Percentiles rank a stretch among this genome's conserved stretches.
These are phyloP conservation scores for Odontomachus brunneus DNA, from an alignment of 1,140 invertebrate species.

Conservation along the genomic window DNA sequence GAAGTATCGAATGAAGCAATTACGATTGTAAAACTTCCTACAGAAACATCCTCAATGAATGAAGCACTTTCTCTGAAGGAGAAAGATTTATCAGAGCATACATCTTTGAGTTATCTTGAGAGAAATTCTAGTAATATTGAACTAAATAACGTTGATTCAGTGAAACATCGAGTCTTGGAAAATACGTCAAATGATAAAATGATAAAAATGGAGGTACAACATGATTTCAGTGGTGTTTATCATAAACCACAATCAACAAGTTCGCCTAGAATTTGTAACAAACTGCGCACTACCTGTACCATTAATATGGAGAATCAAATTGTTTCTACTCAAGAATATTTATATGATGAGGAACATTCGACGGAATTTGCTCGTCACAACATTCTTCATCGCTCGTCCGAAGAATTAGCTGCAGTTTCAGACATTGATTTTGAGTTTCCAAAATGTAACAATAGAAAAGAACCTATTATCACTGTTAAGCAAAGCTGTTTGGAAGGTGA, in stretches of 20 bases:
- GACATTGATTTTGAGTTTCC: no score
- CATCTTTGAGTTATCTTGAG: not conserved
- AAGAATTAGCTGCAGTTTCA: no score
- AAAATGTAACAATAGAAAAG: no score
- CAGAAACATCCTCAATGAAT: not conserved
- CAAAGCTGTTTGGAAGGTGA: not conserved
- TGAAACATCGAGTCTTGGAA: not conserved
- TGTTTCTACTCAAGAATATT: no score
- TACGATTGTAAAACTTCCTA: not conserved
- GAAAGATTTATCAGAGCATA: not conserved
- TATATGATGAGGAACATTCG: no score
- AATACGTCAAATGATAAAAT: no score
- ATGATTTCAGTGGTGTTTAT: not conserved
- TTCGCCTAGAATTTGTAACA: slow-evolving; percentile 63
- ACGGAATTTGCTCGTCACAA: no score
- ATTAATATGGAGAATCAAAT: no score
- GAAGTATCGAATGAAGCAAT: not conserved
- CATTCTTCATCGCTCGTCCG: no score
- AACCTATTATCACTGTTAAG: no score
- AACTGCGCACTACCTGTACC: not conserved
- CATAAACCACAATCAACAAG: slow-evolving; percentile 68
- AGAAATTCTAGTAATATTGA: not conserved
- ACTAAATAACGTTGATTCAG: not conserved
- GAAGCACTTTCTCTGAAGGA: not conserved
- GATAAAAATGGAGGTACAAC: not conserved